phyloP scores from a whole-genome alignment of 2,888 invertebrate genomes.

The Hydropsyche betteni region DNA sequence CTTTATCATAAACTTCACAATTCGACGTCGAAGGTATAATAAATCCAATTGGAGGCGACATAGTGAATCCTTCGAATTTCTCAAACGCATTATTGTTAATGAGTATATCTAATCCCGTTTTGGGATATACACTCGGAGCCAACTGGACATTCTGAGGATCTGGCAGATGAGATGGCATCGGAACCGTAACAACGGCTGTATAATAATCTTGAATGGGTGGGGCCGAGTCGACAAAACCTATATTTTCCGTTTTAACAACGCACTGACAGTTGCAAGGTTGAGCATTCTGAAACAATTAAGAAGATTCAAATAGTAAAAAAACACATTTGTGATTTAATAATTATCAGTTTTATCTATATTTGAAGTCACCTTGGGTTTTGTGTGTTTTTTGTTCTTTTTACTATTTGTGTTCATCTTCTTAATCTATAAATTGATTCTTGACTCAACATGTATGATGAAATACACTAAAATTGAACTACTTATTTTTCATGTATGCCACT shows the following conservation, averaged over 20 bases:
- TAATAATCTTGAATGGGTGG: slow-evolving; percentile 41
- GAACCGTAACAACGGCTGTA: slow-evolving; percentile 49
- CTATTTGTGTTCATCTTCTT: too few species aligned
- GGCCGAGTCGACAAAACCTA: slow-evolving; percentile 17
- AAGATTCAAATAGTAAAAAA: too few species aligned
- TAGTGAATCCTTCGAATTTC: slow-evolving; percentile 55
- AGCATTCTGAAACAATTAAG: slow-evolving; percentile 25
- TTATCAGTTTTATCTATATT: neutral
- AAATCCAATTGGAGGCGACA: slow-evolving; percentile 55
- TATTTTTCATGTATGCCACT: too few species aligned
- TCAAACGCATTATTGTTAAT: slow-evolving; percentile 54
- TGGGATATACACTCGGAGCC: slow-evolving; percentile 49
- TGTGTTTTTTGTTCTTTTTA: neutral
- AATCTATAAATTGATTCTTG: too few species aligned
- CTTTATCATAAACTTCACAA: slow-evolving; percentile 43
- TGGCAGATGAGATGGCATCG: slow-evolving; percentile 39
- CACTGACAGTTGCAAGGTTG: slow-evolving; percentile 34
- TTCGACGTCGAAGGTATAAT: slow-evolving; percentile 48
- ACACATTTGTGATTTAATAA: neutral
- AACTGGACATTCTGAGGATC: slow-evolving; percentile 48
- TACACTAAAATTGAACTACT: too few species aligned
- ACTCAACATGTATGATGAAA: too few species aligned
- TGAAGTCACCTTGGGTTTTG: neutral
- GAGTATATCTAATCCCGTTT: slow-evolving; percentile 49
- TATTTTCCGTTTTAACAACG: slow-evolving; percentile 1